Evolutionary conservation across 2,888 invertebrate genomes (phyloP), one percentile per base, ranked within the genome.

Genomic region (Macaria notata): DNA sequence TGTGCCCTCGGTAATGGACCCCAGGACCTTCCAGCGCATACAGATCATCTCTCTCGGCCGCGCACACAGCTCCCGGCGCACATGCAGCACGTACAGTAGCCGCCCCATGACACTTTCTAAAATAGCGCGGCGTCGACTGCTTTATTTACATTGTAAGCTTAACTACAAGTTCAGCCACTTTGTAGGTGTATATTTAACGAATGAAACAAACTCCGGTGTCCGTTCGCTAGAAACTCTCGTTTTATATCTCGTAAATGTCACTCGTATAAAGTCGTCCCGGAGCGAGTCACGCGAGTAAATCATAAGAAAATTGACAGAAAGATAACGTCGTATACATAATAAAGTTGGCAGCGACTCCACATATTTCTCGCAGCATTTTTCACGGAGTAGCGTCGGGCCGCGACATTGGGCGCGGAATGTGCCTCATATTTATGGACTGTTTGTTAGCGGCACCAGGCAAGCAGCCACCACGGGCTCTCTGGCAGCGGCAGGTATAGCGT

Each of bases 401-500:
- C 46, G 63, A 55, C 54, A 56, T 43, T 52, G 56, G 54, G 52
- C 53, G 57, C 39, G 61, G 61, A 62, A 57, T 60, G 56, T 53
- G 49, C 42, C 56, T 47, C 45, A 49, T 60, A 62, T 62, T 64
- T 61, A 56, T 61, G 57, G 57, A 49, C n/a, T n/a, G n/a, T n/a
- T n/a, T n/a, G n/a, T n/a, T n/a, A n/a, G n/a, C n/a, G n/a, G n/a
- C n/a, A n/a, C n/a, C n/a, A n/a, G n/a, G n/a, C n/a, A n/a, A n/a
- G n/a, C n/a, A n/a, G n/a, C n/a, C n/a, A n/a, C n/a, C n/a, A n/a
- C n/a, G n/a, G n/a, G n/a, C n/a, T n/a, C n/a, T n/a, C n/a, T n/a
- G n/a, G n/a, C n/a, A n/a, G n/a, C n/a, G n/a, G n/a, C n/a, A n/a
- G n/a, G n/a, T n/a, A n/a, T n/a, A n/a, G n/a, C n/a, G n/a, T n/a